phyloP scores from a whole-genome alignment of 1,140 invertebrate species.

The Aporrectodea caliginosa region DNA sequence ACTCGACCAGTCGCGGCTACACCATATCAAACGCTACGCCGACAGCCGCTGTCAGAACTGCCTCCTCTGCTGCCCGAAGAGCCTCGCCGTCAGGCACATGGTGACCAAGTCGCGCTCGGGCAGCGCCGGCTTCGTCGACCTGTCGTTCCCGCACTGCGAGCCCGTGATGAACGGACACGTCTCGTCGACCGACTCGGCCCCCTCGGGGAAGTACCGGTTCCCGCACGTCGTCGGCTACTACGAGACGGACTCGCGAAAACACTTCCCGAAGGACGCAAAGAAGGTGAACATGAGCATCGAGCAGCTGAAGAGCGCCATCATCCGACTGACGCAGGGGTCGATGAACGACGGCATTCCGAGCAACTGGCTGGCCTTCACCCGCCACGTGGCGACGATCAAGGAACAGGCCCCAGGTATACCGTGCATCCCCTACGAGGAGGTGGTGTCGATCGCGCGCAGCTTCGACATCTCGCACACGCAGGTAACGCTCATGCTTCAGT shows the following conservation, averaged over 20 bases:
- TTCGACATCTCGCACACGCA: slow-evolving; percentile 30
- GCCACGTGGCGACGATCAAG: slow-evolving; percentile 31
- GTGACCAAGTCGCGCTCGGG: slow-evolving; percentile 25
- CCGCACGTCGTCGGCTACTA: slow-evolving; percentile 33
- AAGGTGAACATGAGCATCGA: slow-evolving; percentile 31
- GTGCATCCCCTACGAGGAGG: slow-evolving; percentile 31
- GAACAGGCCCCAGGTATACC: slow-evolving; percentile 29
- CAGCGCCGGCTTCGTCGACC: slow-evolving; percentile 31
- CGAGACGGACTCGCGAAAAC: slow-evolving; percentile 29
- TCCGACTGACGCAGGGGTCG: slow-evolving; percentile 18
- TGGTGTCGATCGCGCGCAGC: slow-evolving; percentile 31
- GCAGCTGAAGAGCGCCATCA: slow-evolving; percentile 32
- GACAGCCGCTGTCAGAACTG: slow-evolving; percentile 25
- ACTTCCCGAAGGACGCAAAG: slow-evolving; percentile 33
- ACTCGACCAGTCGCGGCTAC: slow-evolving; percentile 26
- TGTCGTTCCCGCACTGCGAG: slow-evolving; percentile 30
- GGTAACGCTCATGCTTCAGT: slow-evolving; percentile 31
- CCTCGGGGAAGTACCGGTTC: slow-evolving; percentile 8
- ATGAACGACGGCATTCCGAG: slow-evolving; percentile 26
- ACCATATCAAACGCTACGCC: slow-evolving; percentile 28
- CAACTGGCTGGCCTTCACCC: slow-evolving; percentile 29
- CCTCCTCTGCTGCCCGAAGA: slow-evolving; percentile 30
- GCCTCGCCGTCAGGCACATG: slow-evolving; percentile 14
- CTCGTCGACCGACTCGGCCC: neutral
- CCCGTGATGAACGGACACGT: slow-evolving; percentile 32